phyloP scores from a whole-genome alignment of 1,140 invertebrate species.

The Drosophila yakuba region DNA sequence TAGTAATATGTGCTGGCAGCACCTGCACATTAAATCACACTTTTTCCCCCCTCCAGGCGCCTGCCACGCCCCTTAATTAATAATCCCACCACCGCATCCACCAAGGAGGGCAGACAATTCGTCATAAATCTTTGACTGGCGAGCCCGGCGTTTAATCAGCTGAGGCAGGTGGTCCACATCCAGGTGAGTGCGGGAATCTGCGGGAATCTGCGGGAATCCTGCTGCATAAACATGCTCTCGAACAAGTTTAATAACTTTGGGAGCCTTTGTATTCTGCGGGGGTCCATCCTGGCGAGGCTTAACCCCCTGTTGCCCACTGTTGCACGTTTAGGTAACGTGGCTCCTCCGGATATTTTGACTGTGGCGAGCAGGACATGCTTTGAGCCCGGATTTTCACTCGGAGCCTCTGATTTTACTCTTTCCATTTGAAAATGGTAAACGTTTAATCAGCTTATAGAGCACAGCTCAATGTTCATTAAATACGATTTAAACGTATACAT shows the following conservation, averaged over 20 bases:
- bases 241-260: slow-evolving; percentile 62
- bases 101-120: slow-evolving; percentile 23
- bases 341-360: slow-evolving; percentile 34
- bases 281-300: slow-evolving; percentile 18
- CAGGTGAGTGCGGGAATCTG: slow-evolving; percentile 5
- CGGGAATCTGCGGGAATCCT: background rate
- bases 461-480: background rate
- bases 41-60: slow-evolving; percentile 2
- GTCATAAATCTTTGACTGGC: slow-evolving; percentile 45
- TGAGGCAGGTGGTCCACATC: background rate
- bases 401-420: background rate
- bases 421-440: background rate
- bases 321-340: slow-evolving; percentile 17
- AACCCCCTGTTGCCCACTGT: slow-evolving; percentile 4
- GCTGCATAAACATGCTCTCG: slow-evolving; percentile 46
- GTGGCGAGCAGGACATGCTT: slow-evolving; percentile 13
- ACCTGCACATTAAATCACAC: slow-evolving; percentile 50
- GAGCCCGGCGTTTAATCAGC: slow-evolving; percentile 20
- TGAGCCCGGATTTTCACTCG: background rate
- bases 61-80: slow-evolving; percentile 25
- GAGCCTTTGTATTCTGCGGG: slow-evolving; percentile 19
- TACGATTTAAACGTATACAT: background rate
- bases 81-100: slow-evolving; percentile 1
- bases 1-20: slow-evolving; percentile 43
- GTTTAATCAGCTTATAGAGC: too few species aligned